Base-by-base conservation (phyloP, 1,140 invertebrate genomes). In the Triops longicaudatus region DNA sequence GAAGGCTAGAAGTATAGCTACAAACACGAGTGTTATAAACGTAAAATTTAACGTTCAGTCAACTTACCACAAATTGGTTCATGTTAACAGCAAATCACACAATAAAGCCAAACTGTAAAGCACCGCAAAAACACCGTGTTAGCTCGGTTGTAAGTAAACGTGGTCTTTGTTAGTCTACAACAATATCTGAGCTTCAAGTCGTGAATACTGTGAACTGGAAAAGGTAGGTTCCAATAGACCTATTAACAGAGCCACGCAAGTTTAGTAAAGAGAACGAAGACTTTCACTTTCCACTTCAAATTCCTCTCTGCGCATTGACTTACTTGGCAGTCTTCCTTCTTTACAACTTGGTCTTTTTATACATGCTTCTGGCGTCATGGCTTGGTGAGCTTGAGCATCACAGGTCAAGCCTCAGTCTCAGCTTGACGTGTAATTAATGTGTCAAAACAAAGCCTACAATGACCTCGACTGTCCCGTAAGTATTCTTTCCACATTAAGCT, bases 251-350 rank as follows among this genome's bases (percentile, higher is more conserved):
- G 50, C 50, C 17, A 17, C 6, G 50, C 50, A 63, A 63, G 50
- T 63, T 63, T 63, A 63, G 50, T 63, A 63, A 63, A 63, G 50
- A 17, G 50, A 63, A 63, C 50, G 50, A 63, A 63, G 50, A 63
- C 50, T 63, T 63, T 63, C 50, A 63, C 50, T 63, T 63, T 63
- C 50, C 14, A 63, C 50, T 63, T 63, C 50, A 1, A 63, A 63
- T 63, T 63, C 50, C 50, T 63, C 50, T 63, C 50, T 63, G 50
- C 50, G 22, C 50, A 63, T 63, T 63, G 50, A 63, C 50, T 63
- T 63, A 63, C 50, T 63, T 63, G 50, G 50, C 50, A 63, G 50
- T 63, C 50, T 63, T 63, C 50, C 50, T 63, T 63, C 50, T 9
- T 63, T 63, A 22, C 17, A 22, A 63, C 17, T 63, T 63, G 2